Evolutionary conservation across 2,113 vertebrate species (phyloP).

Genomic region (Ciconia boyciana): DNA sequence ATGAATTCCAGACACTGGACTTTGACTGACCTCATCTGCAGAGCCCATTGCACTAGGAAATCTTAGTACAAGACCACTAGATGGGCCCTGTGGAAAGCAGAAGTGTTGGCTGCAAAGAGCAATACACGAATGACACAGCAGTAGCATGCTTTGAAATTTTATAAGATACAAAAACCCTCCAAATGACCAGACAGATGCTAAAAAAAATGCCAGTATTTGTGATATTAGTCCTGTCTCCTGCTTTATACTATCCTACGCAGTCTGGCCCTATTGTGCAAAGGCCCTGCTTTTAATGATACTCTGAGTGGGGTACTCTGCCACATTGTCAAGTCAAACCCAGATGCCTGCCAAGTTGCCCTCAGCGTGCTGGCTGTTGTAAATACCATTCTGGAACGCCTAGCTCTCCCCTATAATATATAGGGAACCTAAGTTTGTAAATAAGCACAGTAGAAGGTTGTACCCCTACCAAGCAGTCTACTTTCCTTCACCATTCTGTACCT

Average conservation of each 20-base stretch:
- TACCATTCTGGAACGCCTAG: not conserved
- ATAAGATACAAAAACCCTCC: not conserved
- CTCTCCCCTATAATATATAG: not conserved
- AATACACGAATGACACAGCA: not conserved
- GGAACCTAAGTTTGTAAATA: not conserved
- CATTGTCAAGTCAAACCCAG: not conserved
- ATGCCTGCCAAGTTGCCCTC: not conserved
- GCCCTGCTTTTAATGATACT: not conserved
- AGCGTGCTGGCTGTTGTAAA: not conserved
- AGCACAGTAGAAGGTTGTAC: not conserved
- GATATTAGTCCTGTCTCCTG: not conserved
- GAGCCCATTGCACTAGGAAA: not conserved
- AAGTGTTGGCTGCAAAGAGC: not conserved
- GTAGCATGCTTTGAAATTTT: not conserved
- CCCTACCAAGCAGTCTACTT: not conserved
- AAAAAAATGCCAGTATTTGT: not conserved
- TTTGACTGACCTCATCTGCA: not conserved
- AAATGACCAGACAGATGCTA: not conserved
- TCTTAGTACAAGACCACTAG: not conserved
- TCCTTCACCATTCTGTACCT: not conserved
- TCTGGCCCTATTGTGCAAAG: not conserved
- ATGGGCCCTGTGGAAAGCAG: not conserved
- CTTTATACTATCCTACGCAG: rapidly evolving
- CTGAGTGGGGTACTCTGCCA: not conserved
- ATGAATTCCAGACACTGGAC: not conserved